phyloP scores from a whole-genome alignment of 2,113 vertebrate species.

The Pampusana beccarii region DNA sequence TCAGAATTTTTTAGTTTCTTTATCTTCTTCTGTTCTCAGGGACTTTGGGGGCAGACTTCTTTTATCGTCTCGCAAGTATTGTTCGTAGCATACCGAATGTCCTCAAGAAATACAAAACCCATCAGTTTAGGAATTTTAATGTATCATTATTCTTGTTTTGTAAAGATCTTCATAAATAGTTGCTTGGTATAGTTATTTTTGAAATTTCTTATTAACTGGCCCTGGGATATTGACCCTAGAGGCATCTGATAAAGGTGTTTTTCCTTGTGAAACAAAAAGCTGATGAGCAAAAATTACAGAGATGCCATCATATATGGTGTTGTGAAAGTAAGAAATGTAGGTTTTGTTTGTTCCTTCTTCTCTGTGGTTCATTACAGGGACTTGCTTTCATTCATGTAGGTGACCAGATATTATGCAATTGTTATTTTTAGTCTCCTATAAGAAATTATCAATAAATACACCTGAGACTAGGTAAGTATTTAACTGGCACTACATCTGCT shows the following conservation, averaged over 20 bases:
- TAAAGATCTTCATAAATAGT: background rate
- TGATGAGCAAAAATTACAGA: background rate
- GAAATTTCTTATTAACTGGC: background rate
- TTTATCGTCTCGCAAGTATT: background rate
- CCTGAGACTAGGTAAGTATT: background rate
- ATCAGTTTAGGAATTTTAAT: background rate
- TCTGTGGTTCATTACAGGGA: background rate
- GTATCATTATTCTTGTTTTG: background rate
- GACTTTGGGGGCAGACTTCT: background rate
- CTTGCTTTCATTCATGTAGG: background rate
- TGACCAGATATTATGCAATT: background rate
- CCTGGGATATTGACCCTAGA: background rate
- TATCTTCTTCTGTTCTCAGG: background rate
- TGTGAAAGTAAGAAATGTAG: background rate
- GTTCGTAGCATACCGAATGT: background rate
- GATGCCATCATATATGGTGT: background rate
- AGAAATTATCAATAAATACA: background rate
- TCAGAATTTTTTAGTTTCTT: background rate
- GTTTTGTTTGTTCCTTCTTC: background rate
- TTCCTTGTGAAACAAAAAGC: background rate
- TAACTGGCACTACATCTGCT: background rate
- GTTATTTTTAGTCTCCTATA: background rate
- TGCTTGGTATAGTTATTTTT: background rate
- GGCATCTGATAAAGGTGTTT: background rate
- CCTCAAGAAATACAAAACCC: background rate